Conservation (phyloP, 2,113 vertebrate species). For the Pimephales promelas region DNA sequence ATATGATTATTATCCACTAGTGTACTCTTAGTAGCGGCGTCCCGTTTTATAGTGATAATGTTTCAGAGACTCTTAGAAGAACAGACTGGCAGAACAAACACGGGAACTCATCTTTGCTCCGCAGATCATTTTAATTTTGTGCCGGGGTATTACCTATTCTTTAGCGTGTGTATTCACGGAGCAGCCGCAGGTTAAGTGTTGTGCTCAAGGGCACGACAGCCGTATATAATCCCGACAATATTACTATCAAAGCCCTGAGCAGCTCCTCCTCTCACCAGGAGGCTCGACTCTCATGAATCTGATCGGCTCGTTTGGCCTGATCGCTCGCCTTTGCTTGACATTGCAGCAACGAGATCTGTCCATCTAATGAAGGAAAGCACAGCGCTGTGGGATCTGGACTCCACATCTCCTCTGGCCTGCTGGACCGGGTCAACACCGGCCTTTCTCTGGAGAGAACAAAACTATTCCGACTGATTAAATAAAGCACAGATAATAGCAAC, state of each 20-base stretch:
- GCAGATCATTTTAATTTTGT: constrained; percentile 28
- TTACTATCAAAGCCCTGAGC: constrained; percentile 50
- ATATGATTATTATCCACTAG: no score
- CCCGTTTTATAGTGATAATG: constrained; percentile 19
- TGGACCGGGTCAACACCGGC: no score
- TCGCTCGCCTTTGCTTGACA: constrained; percentile 9
- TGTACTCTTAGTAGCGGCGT: not conserved
- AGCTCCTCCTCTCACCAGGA: constrained; percentile 42
- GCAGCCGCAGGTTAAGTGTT: constrained; percentile 40
- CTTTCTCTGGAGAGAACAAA: no score
- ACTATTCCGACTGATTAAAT: no score
- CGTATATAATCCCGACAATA: constrained; percentile 31
- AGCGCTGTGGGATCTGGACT: no score
- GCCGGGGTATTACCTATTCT: constrained; percentile 19
- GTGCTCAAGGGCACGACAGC: constrained; percentile 38
- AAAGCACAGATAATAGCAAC: no score
- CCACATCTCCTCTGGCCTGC: no score
- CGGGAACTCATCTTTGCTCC: not conserved
- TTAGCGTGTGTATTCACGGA: constrained; percentile 6
- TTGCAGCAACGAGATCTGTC: not conserved
- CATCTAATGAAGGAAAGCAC: not conserved
- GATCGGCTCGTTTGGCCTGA: constrained; percentile 23
- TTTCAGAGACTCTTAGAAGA: constrained; percentile 30
- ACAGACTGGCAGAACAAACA: constrained; percentile 23
- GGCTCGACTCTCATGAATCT: constrained; percentile 30